Percentiles rank a stretch among this genome's conserved stretches.
Evolutionary conservation across 2,113 vertebrate genomes (phyloP).

Genomic region (Oreamnos americanus): DNA sequence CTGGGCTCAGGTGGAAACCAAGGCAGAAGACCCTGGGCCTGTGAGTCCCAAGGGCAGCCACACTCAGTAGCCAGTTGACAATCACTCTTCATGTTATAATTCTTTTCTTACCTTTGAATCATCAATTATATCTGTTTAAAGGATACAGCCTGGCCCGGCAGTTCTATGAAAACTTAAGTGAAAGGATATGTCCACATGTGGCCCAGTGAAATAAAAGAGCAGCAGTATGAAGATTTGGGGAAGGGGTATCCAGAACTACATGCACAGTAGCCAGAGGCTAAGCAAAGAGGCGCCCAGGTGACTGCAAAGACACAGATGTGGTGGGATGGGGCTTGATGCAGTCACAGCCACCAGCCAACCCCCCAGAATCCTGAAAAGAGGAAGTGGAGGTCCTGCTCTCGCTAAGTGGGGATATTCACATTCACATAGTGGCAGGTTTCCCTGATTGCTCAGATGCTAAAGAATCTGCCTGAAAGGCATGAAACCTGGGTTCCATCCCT

Average conservation of each 20-base stretch:
- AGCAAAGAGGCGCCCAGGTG: background rate
- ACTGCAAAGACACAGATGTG: background rate
- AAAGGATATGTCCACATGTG: background rate
- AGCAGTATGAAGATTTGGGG: background rate
- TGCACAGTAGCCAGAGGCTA: background rate
- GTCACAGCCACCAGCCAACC: background rate
- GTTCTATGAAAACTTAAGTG: background rate
- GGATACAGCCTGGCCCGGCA: background rate
- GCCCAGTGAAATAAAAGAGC: background rate
- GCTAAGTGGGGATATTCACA: background rate
- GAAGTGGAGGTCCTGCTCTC: background rate
- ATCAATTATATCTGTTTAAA: background rate
- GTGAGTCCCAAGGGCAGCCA: background rate
- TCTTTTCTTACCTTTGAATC: background rate
- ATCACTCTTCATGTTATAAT: background rate
- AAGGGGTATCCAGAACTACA: background rate
- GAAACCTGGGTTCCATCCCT: background rate
- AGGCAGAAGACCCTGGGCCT: background rate
- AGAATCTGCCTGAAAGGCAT: background rate
- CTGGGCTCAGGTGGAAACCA: background rate
- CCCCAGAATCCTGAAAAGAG: background rate
- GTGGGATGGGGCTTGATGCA: background rate
- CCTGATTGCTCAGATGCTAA: background rate
- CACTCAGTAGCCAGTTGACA: background rate
- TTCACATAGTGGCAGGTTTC: background rate